Conservation (phyloP, 2,113 vertebrate genomes). For the Chaenocephalus aceratus region DNA sequence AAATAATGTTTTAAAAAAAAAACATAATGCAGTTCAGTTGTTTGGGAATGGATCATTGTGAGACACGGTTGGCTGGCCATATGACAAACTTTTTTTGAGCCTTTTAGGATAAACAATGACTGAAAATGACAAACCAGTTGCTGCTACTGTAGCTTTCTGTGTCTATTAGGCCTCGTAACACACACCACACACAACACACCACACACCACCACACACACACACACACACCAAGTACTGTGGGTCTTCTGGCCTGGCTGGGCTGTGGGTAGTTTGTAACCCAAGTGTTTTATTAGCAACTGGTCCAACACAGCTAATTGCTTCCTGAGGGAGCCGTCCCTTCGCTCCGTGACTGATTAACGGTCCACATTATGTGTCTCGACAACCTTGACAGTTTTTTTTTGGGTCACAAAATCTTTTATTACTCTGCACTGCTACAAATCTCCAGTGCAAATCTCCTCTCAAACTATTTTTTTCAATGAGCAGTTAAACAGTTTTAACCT, state of each 20-base stretch:
- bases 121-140: slow-evolving; percentile 14
- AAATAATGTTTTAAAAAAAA: no score
- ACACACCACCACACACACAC: slow-evolving; percentile 53
- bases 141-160: slow-evolving; percentile 46
- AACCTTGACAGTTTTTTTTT: slow-evolving; percentile 70
- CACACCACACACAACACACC: slow-evolving; percentile 53
- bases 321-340: slow-evolving; percentile 79
- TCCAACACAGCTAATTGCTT: slow-evolving; percentile 83
- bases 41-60: no score
- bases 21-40: no score
- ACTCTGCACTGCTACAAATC: slow-evolving; percentile 68
- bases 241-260: slow-evolving; percentile 61
- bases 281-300: slow-evolving; percentile 82
- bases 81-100: background rate
- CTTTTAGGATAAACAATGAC: background rate
- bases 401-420: slow-evolving; percentile 72
- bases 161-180: slow-evolving; percentile 29
- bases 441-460: slow-evolving; percentile 61
- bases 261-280: slow-evolving; percentile 76
- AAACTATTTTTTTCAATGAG: slow-evolving; percentile 49
- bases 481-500: slow-evolving; percentile 41
- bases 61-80: background rate
- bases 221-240: slow-evolving; percentile 25
- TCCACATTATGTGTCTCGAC: slow-evolving; percentile 74
- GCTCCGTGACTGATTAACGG: slow-evolving; percentile 74